Evolutionary conservation across 1,140 invertebrate genomes (phyloP).

Genomic region (Zelostemma sp.): DNA sequence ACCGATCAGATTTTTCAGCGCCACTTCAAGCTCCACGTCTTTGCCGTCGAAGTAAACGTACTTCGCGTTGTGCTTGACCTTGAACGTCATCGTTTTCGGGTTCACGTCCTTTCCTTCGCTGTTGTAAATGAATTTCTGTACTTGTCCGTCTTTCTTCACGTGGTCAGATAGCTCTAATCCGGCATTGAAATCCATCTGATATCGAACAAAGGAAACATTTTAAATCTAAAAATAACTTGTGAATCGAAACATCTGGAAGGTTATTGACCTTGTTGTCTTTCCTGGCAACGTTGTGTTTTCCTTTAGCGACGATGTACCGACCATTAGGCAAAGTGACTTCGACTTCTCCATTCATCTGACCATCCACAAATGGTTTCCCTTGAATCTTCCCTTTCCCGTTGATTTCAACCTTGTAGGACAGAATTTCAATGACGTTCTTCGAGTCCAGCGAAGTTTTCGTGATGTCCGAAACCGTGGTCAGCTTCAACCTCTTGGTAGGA

Average conservation of each 20-base stretch:
- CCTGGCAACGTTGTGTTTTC: conserved; percentile 62
- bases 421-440: conserved; percentile 74
- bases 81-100: conserved; percentile 56
- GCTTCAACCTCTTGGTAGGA: conserved; percentile 74
- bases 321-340: conserved; percentile 74
- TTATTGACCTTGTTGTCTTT: conserved; percentile 59
- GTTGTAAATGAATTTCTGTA: conserved; percentile 60
- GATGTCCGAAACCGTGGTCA: conserved; percentile 74
- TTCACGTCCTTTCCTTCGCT: conserved; percentile 63
- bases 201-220: background rate
- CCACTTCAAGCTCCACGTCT: conserved; percentile 46
- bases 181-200: conserved; percentile 55
- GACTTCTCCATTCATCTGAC: conserved; percentile 64
- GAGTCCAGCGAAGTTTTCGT: conserved; percentile 74
- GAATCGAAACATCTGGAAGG: background rate
- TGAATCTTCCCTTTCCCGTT: conserved; percentile 69
- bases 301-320: conserved; percentile 69
- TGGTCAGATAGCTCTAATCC: conserved; percentile 69
- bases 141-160: conserved; percentile 69
- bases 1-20: conserved; percentile 44
- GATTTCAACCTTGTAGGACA: conserved; percentile 71
- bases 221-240: background rate
- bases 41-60: conserved; percentile 58
- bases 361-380: conserved; percentile 58
- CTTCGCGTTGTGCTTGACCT: conserved; percentile 62